Base-by-base conservation (phyloP, 1,140 invertebrate genomes). In the Apis florea region DNA sequence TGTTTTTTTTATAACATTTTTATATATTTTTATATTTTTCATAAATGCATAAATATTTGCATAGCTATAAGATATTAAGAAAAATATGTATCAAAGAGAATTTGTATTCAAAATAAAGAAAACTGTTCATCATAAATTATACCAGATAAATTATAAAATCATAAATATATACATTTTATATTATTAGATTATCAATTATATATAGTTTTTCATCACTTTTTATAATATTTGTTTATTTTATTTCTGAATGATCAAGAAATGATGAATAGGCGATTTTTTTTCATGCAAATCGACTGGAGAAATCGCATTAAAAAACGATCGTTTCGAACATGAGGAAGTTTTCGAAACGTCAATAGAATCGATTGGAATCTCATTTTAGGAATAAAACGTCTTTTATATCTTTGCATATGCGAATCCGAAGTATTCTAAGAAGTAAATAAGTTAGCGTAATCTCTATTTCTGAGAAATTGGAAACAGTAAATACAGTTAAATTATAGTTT, bases 361-460 rank as follows among this genome's bases (percentile, higher is more conserved):
- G 64, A 67, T 67, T n/a, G 31, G 64, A 67, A 67, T 67, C 40
- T 67, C 40, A 49, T 67, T 67, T n/a, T 0, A 67, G 21, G 1
- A 47, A 47, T 49, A 67, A 49, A 67, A 67, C 31, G 31, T 67
- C 40, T 67, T 67, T 67, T n/a, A 67, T 47, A 21, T 67, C 12
- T 47, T 21, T 13, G 1, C 19, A n/a, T 4, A n/a, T 12, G 12
- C 5, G 40, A 67, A 2, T n/a, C 12, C 15, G 21, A 6, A 11
- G 9, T 4, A 4, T 40, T n/a, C 26, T 40, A 5, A 12, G 19
- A 19, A 19, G 15, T 40, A 40, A 66, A 66, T 40, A 66, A 40
- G 19, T 40, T 66, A 66, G 40, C 21, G 26, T 15, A 24, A 40
- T 40, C 10, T 66, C 19, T 8, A 19, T 11, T 17, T 66, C 19